These are phyloP conservation scores for Entomobrya multifasciata DNA, from an alignment of 2,888 invertebrate species.

Conservation along the genomic window DNA sequence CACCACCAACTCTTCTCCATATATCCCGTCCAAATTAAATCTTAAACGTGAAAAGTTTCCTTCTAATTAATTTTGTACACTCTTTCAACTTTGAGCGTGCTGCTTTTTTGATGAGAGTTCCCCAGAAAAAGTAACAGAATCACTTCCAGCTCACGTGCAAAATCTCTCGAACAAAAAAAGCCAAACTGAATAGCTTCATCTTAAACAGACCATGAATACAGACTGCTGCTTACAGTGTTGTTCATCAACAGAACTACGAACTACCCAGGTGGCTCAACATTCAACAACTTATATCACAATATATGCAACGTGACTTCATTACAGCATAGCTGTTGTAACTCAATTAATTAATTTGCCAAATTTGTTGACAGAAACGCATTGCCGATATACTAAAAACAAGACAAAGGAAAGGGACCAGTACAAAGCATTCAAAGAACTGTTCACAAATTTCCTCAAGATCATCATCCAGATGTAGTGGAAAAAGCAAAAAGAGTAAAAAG, in stretches of 20 bases:
- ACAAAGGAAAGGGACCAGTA: not conserved
- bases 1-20: too few relatives aligned
- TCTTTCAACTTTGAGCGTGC: not conserved
- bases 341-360: not conserved
- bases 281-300: not conserved
- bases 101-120: not conserved
- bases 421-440: not conserved
- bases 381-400: slow-evolving; percentile 3
- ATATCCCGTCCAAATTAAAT: not conserved
- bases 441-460: not conserved
- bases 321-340: not conserved
- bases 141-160: not conserved
- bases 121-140: not conserved
- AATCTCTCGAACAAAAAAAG: not conserved
- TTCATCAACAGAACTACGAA: slow-evolving; percentile 31
- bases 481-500: not conserved
- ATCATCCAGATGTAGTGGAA: not conserved
- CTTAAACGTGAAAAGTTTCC: not conserved
- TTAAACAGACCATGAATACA: not conserved
- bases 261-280: not conserved
- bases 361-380: slow-evolving; percentile 6
- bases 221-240: slow-evolving; percentile 8
- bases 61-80: not conserved
- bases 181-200: not conserved
- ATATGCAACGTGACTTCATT: not conserved